phyloP scores from a whole-genome alignment of 2,113 vertebrate genomes.

The Rhea americana region DNA sequence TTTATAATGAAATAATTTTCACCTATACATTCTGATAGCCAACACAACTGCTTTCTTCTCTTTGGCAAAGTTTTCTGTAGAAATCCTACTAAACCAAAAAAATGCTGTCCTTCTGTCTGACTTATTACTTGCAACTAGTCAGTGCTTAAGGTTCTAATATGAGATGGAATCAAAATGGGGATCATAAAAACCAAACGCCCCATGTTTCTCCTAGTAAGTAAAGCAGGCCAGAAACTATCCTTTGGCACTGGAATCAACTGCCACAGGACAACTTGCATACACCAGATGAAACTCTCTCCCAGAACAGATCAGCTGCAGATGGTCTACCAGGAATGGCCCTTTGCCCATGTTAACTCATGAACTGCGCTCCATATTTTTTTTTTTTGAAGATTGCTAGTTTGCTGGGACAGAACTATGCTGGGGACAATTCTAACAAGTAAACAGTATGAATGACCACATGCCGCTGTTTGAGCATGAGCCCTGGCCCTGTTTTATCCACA shows the following conservation, averaged over 20 bases:
- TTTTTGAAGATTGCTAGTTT: not conserved
- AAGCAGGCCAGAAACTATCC: conserved; percentile 28
- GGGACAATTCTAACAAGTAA: not conserved
- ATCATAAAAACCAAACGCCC: not conserved
- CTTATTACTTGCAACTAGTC: not conserved
- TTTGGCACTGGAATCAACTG: not conserved
- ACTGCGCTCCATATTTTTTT: not conserved
- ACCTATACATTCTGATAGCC: not conserved
- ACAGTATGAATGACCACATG: accelerated
- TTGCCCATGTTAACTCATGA: accelerated
- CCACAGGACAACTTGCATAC: not conserved
- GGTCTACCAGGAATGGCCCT: not conserved
- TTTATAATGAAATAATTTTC: not conserved
- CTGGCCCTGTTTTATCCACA: not conserved
- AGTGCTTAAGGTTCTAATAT: not conserved
- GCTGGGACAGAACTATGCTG: not conserved
- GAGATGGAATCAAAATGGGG: not conserved
- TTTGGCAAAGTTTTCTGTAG: not conserved
- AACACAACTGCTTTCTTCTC: not conserved
- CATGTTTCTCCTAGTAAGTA: not conserved
- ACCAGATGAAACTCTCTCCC: not conserved
- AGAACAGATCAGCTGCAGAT: not conserved
- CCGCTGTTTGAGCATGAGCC: not conserved
- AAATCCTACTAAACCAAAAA: not conserved
- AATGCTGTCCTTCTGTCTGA: not conserved